These are phyloP conservation scores for Megathymus violae DNA, from an alignment of 1,140 invertebrate species.

Conservation along the genomic window DNA sequence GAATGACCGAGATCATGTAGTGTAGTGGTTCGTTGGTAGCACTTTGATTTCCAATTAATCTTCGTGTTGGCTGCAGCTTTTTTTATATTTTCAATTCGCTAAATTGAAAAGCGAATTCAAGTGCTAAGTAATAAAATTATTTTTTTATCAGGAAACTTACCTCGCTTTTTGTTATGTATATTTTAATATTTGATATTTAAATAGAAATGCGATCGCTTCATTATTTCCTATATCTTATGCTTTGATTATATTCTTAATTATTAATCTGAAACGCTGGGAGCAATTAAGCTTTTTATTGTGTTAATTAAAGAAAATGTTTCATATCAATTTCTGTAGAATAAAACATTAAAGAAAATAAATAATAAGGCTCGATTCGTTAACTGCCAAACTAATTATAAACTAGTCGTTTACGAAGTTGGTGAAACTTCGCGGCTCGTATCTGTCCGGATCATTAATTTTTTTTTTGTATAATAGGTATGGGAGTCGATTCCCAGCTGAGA, in stretches of 20 bases:
- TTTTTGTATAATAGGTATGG: no score
- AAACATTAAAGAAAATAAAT: no score
- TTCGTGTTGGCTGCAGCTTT: constrained; percentile 10
- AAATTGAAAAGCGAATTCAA: background rate
- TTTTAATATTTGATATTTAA: background rate
- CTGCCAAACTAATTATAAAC: no score
- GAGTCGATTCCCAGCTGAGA: no score
- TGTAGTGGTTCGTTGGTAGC: constrained; percentile 31
- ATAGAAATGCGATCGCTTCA: background rate
- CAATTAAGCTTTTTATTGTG: background rate
- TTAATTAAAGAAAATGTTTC: background rate
- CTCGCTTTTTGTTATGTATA: background rate
- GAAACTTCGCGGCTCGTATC: no score
- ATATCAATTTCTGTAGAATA: no score
- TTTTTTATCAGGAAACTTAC: background rate
- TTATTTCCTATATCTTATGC: background rate
- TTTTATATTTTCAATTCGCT: constrained; percentile 3
- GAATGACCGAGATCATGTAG: constrained; percentile 50
- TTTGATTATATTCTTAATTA: background rate
- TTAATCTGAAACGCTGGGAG: no score
- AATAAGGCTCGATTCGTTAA: background rate
- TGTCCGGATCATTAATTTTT: no score
- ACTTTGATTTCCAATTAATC: constrained; percentile 24
- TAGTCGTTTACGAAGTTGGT: no score
- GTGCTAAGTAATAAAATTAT: constrained; percentile 1